Percentiles rank a stretch among this genome's conserved stretches.
phyloP scores from a whole-genome alignment of 2,797 vertebrate genomes.

The Tapirus indicus region DNA sequence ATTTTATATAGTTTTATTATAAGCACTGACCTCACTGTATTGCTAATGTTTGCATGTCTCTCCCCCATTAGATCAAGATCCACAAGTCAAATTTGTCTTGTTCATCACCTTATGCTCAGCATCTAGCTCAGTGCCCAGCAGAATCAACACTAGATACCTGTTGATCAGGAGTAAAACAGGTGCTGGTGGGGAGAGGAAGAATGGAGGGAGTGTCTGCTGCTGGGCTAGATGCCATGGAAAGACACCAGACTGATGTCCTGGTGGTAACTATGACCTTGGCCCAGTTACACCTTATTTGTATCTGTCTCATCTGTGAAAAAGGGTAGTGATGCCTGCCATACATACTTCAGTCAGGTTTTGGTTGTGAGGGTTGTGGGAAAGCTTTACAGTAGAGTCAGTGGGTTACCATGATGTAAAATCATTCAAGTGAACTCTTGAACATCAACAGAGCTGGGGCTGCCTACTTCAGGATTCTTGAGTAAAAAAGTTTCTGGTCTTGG shows the following conservation, averaged over 20 bases:
- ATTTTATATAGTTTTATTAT: background rate
- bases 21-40: background rate
- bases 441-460: background rate
- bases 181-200: background rate
- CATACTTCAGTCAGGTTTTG: background rate
- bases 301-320: background rate
- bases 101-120: background rate
- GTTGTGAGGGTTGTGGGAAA: background rate
- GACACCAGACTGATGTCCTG: background rate
- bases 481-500: background rate
- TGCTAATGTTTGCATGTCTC: background rate
- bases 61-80: background rate
- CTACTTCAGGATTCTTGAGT: background rate
- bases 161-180: background rate
- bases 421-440: background rate
- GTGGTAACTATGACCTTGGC: background rate
- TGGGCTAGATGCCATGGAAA: background rate
- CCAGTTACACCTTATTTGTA: background rate
- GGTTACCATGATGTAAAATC: background rate
- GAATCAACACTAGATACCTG: background rate
- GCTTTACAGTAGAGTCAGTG: background rate
- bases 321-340: background rate
- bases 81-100: background rate
- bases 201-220: background rate
- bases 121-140: background rate